Percentiles rank a stretch among this genome's conserved stretches.
Evolutionary conservation across 2,797 vertebrate species (phyloP).

Genomic region (Poeciliopsis gracilis): DNA sequence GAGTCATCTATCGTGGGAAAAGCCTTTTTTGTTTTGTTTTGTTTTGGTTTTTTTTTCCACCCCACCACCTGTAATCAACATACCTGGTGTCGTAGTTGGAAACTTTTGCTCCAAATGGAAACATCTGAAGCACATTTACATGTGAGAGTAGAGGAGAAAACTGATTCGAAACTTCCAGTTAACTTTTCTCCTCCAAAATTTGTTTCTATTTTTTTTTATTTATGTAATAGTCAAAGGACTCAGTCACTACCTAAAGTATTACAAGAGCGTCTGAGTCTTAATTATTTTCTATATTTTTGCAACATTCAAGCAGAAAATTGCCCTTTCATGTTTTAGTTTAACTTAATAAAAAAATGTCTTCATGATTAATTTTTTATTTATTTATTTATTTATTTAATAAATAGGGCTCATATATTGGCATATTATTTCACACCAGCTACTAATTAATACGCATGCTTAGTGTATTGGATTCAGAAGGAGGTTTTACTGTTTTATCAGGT

Average conservation of each 20-base stretch:
- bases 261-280: not conserved
- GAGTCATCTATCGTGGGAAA: conserved; percentile 8
- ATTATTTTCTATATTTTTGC: no score
- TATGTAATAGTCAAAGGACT: not conserved
- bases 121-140: not conserved
- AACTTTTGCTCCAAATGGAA: not conserved
- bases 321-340: not conserved
- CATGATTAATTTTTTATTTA: not conserved
- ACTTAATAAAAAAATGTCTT: not conserved
- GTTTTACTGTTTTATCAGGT: not conserved
- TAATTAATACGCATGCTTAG: not conserved
- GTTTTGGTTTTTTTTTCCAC: not conserved
- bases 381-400: no score
- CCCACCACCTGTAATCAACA: not conserved
- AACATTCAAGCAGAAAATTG: not conserved
- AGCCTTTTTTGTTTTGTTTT: not conserved
- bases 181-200: no score
- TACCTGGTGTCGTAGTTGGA: not conserved
- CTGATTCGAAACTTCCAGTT: not conserved
- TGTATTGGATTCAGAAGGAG: not conserved
- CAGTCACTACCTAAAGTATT: not conserved
- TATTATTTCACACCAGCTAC: not conserved
- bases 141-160: not conserved
- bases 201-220: not conserved
- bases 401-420: not conserved